Conservation (phyloP, 2,113 vertebrate genomes). For the Myotis yumanensis region DNA sequence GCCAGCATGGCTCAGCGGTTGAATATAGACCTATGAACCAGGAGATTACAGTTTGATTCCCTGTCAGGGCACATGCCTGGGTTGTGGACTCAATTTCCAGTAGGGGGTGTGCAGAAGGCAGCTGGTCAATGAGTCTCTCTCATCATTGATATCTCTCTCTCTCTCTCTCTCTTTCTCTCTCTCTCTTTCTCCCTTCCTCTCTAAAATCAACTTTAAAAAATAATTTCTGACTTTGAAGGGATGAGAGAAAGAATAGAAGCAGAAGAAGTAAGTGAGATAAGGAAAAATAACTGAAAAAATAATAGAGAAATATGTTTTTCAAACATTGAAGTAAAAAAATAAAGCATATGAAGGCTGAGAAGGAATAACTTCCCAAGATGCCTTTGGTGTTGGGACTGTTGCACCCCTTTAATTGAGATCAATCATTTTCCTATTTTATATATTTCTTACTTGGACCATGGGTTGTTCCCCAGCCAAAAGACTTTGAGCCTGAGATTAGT, state of each 20-base stretch:
- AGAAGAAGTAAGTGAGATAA: not conserved
- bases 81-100: too few relatives aligned
- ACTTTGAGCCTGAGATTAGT: not conserved
- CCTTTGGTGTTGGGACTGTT: not conserved
- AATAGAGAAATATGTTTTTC: not conserved
- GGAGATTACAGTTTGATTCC: too few relatives aligned
- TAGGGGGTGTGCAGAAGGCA: too few relatives aligned
- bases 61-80: too few relatives aligned
- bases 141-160: too few relatives aligned
- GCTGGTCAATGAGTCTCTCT: too few relatives aligned
- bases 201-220: too few relatives aligned
- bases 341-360: not conserved
- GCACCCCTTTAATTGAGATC: not conserved
- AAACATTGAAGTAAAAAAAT: not conserved
- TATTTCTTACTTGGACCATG: not conserved
- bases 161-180: too few relatives aligned
- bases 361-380: not conserved
- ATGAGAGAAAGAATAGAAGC: not conserved
- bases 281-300: not conserved
- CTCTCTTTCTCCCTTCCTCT: too few relatives aligned
- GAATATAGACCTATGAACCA: too few relatives aligned
- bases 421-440: not conserved
- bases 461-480: not conserved
- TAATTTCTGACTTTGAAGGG: not conserved
- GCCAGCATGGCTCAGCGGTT: too few relatives aligned